These are phyloP conservation scores for Trididemnum clinides DNA, from an alignment of 23 tunicate genomes.

Conservation along the genomic window DNA sequence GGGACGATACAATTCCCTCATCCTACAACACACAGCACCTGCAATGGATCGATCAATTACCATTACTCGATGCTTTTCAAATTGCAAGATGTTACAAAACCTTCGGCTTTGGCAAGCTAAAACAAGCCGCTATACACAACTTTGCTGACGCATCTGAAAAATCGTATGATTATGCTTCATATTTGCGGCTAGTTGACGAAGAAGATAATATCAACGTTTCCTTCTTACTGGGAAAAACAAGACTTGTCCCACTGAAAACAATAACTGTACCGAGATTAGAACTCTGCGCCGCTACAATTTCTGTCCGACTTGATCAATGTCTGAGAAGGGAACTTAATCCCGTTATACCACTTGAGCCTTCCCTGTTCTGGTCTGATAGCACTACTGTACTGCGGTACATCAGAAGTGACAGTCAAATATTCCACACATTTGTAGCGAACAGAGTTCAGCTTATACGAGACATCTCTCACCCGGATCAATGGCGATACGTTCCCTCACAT, in stretches of 20 bases:
- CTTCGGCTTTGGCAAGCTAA: not conserved
- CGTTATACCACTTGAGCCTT: not conserved
- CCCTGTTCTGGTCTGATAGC: slow-evolving; percentile 62
- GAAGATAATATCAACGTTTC: slow-evolving; percentile 33
- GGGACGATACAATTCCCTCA: slow-evolving; percentile 41
- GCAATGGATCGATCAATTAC: slow-evolving; percentile 14
- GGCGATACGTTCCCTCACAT: slow-evolving; percentile 43
- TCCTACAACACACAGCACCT: not conserved
- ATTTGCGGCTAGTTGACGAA: slow-evolving; percentile 24
- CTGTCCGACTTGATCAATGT: not conserved
- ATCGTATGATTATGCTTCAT: slow-evolving; percentile 55
- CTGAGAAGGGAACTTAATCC: slow-evolving; percentile 32
- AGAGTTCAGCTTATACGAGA: slow-evolving; percentile 42
- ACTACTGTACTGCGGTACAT: slow-evolving; percentile 55
- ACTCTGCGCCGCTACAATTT: slow-evolving; percentile 46
- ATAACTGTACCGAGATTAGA: slow-evolving; percentile 51
- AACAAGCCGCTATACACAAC: slow-evolving; percentile 17
- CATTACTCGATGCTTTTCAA: not conserved
- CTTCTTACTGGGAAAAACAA: slow-evolving; percentile 41
- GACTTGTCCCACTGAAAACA: slow-evolving; percentile 44
- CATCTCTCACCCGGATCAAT: slow-evolving; percentile 20
- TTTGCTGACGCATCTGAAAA: slow-evolving; percentile 62
- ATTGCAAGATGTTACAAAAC: slow-evolving; percentile 50
- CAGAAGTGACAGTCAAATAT: not conserved
- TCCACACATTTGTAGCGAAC: slow-evolving; percentile 68